These are phyloP conservation scores for Mythimna ferrago DNA, from an alignment of 2,888 invertebrate genomes.

Conservation along the genomic window DNA sequence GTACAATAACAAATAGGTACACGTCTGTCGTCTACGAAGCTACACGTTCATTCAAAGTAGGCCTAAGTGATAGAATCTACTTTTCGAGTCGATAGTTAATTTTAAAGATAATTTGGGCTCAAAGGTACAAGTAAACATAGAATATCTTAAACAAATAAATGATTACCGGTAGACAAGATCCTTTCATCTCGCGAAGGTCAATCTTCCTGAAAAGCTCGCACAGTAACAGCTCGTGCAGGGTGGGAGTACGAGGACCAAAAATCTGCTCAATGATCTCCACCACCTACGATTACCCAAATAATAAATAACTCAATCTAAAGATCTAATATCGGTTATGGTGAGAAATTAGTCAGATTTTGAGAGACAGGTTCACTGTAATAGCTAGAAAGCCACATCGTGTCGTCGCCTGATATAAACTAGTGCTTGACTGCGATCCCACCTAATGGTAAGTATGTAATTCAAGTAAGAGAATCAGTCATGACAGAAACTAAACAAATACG, in stretches of 20 bases:
- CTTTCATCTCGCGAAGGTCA: slow-evolving; percentile 96
- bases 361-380: no score
- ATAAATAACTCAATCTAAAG: neutral
- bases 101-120: no score
- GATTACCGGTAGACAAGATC: slow-evolving; percentile 94
- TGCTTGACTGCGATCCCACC: no score
- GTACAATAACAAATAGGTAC: no score
- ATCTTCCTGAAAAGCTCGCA: slow-evolving; percentile 97
- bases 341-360: neutral
- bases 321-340: neutral
- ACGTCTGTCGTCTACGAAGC: no score
- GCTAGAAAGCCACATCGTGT: no score
- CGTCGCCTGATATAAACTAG: no score
- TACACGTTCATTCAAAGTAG: no score
- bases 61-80: no score
- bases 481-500: neutral
- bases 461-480: no score
- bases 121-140: neutral
- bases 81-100: no score
- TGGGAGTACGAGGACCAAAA: slow-evolving; percentile 94
- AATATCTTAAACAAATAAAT: neutral
- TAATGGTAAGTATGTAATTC: no score
- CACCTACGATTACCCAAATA: slow-evolving; percentile 88
- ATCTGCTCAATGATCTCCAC: slow-evolving; percentile 94
- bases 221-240: slow-evolving; percentile 94